Evolutionary conservation across 2,888 invertebrate species (phyloP).

Genomic region (Himalopsyche kuldschensis): DNA sequence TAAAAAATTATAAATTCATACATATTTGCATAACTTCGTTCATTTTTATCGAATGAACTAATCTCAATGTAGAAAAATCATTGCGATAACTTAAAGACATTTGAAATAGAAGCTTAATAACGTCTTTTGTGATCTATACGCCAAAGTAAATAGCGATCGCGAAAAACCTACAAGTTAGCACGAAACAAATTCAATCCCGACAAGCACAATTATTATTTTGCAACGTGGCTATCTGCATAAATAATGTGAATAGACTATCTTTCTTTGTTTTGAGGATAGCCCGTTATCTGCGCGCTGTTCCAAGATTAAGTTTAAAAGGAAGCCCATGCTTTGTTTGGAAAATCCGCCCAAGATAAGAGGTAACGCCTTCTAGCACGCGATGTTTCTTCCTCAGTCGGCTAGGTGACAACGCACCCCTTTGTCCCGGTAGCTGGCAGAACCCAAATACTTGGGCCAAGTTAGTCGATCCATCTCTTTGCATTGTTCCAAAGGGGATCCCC

Average conservation of each 20-base stretch:
- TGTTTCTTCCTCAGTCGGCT: not conserved
- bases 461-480: not conserved
- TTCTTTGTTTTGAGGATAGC: not conserved
- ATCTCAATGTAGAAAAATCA: too few relatives aligned
- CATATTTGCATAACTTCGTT: too few relatives aligned
- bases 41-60: too few relatives aligned
- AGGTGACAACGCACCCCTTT: not conserved
- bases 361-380: not conserved
- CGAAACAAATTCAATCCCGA: not conserved
- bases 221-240: not conserved
- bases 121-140: not conserved
- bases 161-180: not conserved
- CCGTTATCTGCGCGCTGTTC: not conserved
- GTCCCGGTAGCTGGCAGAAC: not conserved
- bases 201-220: not conserved
- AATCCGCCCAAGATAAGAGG: not conserved
- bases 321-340: not conserved
- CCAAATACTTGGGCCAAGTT: not conserved
- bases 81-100: too few relatives aligned
- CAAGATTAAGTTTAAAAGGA: not conserved
- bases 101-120: not conserved
- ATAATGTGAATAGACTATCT: not conserved
- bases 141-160: not conserved
- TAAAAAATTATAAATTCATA: too few relatives aligned
- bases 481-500: not conserved